Evolutionary conservation across 2,888 invertebrate species (phyloP).

Genomic region (Spisula solida): DNA sequence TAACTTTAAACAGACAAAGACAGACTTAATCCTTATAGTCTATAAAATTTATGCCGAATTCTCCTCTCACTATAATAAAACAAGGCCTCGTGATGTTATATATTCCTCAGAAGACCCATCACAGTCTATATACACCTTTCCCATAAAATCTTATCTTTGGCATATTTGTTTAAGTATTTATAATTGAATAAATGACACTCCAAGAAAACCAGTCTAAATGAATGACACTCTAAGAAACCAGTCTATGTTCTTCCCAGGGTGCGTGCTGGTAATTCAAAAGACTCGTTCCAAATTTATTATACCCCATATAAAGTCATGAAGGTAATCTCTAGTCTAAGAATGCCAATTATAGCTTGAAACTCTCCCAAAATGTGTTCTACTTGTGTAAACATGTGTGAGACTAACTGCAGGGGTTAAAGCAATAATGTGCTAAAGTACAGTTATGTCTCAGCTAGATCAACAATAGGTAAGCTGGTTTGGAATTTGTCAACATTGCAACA

Average conservation of each 20-base stretch:
- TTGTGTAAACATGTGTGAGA: constrained; percentile 50
- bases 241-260: constrained; percentile 27
- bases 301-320: constrained; percentile 39
- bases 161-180: constrained; percentile 68
- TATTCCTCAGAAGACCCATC: constrained; percentile 29
- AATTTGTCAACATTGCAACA: constrained; percentile 15
- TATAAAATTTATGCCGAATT: constrained; percentile 50
- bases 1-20: constrained; percentile 21
- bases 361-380: constrained; percentile 58
- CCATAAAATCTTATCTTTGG: constrained; percentile 67
- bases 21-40: neutral
- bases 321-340: constrained; percentile 55
- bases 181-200: constrained; percentile 62
- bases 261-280: constrained; percentile 42
- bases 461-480: constrained; percentile 38
- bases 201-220: constrained; percentile 51
- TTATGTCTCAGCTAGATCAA: constrained; percentile 13
- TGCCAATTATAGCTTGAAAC: constrained; percentile 54
- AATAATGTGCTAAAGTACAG: constrained; percentile 30
- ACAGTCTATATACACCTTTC: constrained; percentile 27
- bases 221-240: constrained; percentile 55
- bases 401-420: neutral
- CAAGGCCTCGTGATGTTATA: neutral
- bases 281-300: constrained; percentile 51
- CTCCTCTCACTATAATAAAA: constrained; percentile 52